A percentile compares a stretch with the other conserved stretches of the same genome.
phyloP scores from a whole-genome alignment of 2,888 invertebrate genomes.

The Scaptomyza reducta region DNA sequence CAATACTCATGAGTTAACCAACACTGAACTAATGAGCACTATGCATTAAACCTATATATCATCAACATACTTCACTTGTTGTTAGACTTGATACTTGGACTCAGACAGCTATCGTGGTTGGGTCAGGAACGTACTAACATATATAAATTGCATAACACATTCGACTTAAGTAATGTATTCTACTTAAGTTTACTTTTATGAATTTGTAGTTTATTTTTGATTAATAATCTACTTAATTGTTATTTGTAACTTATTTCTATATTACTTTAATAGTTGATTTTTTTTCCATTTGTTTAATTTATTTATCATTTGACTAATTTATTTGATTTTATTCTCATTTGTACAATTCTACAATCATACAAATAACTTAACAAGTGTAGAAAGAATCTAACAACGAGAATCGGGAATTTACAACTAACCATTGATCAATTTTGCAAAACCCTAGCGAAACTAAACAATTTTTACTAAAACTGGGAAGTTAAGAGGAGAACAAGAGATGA shows the following conservation, averaged over 20 bases:
- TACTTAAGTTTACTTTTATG: not conserved
- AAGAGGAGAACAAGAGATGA: conserved; percentile 3
- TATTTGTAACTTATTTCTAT: not conserved
- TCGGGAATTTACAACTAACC: conserved; percentile 59
- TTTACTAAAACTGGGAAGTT: conserved; percentile 46
- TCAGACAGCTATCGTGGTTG: not conserved
- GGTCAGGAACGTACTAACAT: not conserved
- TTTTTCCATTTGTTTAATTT: conserved; percentile 4
- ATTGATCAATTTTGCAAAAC: conserved; percentile 73
- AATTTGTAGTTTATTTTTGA: not conserved
- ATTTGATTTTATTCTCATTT: conserved; percentile 54
- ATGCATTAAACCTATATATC: not conserved
- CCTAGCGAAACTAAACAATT: conserved; percentile 75
- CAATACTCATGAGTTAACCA: conserved; percentile 5
- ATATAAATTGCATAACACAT: not conserved
- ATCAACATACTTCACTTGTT: not conserved
- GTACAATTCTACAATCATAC: conserved; percentile 54
- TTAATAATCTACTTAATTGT: not conserved
- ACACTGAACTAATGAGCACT: not conserved
- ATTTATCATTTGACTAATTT: conserved; percentile 32
- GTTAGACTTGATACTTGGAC: conserved; percentile 1
- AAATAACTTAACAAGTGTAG: conserved; percentile 59
- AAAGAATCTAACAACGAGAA: conserved; percentile 44
- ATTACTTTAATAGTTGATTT: not conserved
- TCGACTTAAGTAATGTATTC: not conserved